These are phyloP conservation scores for Drymonia ruficornis DNA, from an alignment of 2,888 invertebrate species.

Conservation along the genomic window DNA sequence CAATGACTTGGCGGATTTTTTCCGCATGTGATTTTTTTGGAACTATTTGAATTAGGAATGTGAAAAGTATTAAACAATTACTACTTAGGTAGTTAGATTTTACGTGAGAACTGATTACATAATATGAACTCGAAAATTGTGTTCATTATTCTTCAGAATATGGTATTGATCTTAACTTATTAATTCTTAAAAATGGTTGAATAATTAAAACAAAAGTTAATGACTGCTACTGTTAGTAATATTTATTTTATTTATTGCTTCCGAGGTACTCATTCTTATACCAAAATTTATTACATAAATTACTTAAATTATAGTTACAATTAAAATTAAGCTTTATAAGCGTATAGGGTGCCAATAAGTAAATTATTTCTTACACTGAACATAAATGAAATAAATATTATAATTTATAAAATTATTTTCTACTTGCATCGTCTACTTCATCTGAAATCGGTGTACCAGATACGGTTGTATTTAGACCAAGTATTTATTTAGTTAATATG, in stretches of 20 bases:
- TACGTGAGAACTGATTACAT: neutral
- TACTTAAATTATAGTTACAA: conserved; percentile 7
- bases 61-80: conserved; percentile 1
- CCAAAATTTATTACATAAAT: conserved; percentile 12
- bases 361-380: too few relatives aligned
- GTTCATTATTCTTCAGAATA: neutral
- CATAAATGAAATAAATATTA: neutral
- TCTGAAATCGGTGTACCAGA: conserved; percentile 52
- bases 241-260: conserved; percentile 23
- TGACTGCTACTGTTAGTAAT: conserved; percentile 14
- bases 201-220: conserved; percentile 5
- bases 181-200: neutral
- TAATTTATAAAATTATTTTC: conserved; percentile 9
- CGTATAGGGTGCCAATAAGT: conserved; percentile 15
- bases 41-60: neutral
- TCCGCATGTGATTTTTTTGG: too few relatives aligned
- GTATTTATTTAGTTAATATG: conserved; percentile 70
- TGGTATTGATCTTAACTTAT: neutral
- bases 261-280: conserved; percentile 19
- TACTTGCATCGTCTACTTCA: conserved; percentile 22
- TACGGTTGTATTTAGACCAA: conserved; percentile 67
- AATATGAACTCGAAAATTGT: neutral
- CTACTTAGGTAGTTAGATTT: neutral
- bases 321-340: conserved; percentile 14
- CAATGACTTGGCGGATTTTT: neutral